Conservation (phyloP, 2,888 invertebrate genomes). For the Parnassius apollo region DNA sequence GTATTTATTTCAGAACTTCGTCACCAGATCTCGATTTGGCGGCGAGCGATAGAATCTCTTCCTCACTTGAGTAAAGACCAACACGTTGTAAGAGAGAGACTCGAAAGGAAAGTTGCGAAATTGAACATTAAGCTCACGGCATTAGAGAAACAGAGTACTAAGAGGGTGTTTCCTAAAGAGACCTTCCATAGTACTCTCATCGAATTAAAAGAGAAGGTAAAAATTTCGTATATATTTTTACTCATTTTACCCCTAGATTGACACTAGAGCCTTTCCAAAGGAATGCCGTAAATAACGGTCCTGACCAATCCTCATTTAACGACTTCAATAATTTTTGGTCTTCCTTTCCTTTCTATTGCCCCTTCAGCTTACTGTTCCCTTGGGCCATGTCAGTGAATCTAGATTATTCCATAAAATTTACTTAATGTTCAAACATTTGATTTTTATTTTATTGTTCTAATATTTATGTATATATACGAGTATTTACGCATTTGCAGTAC, state of each 20-base stretch:
- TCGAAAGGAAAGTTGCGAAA: slow-evolving; percentile 84
- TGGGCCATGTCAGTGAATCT: too few relatives aligned
- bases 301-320: too few relatives aligned
- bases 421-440: too few relatives aligned
- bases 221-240: neutral
- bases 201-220: slow-evolving; percentile 83
- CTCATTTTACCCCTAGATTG: too few relatives aligned
- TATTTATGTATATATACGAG: too few relatives aligned
- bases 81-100: slow-evolving; percentile 85
- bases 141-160: slow-evolving; percentile 69
- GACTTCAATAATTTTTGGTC: too few relatives aligned
- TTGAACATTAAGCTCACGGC: slow-evolving; percentile 82
- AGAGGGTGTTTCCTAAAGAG: slow-evolving; percentile 47
- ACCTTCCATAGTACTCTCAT: slow-evolving; percentile 84
- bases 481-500: slow-evolving; percentile 80
- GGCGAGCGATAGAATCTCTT: slow-evolving; percentile 86
- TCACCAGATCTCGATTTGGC: slow-evolving; percentile 91
- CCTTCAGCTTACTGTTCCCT: too few relatives aligned
- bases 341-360: too few relatives aligned
- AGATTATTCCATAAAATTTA: too few relatives aligned
- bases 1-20: slow-evolving; percentile 81
- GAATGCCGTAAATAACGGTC: too few relatives aligned
- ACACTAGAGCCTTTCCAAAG: too few relatives aligned
- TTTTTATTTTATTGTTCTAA: too few relatives aligned
- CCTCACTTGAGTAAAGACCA: slow-evolving; percentile 90